phyloP scores from a whole-genome alignment of 2,113 vertebrate genomes.

The Cephalophus harveyi region DNA sequence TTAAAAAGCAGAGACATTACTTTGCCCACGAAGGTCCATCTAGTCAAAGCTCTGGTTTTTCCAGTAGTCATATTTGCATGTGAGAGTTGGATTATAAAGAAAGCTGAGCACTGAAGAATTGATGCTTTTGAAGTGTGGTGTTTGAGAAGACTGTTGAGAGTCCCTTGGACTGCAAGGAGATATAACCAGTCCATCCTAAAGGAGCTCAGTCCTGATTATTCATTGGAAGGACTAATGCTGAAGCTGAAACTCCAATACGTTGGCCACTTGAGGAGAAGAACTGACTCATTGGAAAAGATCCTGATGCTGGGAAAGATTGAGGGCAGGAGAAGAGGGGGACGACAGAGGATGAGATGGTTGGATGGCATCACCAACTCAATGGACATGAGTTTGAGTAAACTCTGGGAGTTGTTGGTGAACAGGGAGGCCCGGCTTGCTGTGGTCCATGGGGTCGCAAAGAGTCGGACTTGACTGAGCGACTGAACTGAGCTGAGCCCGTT shows the following conservation, averaged over 20 bases:
- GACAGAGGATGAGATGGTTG: neutral
- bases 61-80: neutral
- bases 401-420: neutral
- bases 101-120: accelerated
- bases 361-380: neutral
- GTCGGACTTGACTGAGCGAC: accelerated
- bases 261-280: neutral
- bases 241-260: neutral
- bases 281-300: neutral
- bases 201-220: accelerated
- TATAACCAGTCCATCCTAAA: neutral
- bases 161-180: neutral
- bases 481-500: neutral
- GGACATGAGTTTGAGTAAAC: neutral
- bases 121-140: neutral
- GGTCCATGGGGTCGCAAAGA: neutral
- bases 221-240: neutral
- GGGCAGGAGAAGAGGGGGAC: accelerated
- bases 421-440: neutral
- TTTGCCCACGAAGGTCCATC: neutral
- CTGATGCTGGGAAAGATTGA: neutral
- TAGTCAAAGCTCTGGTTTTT: neutral
- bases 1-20: neutral
- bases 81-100: neutral
- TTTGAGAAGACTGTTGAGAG: neutral